phyloP scores from a whole-genome alignment of 92 coral and sea anemone genomes.

The Phenganax subtilis region DNA sequence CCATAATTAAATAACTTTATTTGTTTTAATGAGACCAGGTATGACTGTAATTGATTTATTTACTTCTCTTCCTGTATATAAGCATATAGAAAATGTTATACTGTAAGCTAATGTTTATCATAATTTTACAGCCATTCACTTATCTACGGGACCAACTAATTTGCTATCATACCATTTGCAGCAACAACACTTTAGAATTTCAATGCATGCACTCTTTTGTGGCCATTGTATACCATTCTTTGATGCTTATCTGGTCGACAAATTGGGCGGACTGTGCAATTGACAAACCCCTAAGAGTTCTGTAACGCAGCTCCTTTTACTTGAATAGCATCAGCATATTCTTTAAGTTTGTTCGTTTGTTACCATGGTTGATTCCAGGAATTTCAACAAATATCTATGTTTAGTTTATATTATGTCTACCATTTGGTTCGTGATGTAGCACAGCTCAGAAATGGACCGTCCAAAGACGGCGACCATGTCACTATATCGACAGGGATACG shows the following conservation, averaged over 20 bases:
- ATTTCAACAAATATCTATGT: constrained; percentile 34
- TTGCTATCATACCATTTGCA: background rate
- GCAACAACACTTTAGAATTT: constrained; percentile 16
- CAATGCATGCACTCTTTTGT: background rate
- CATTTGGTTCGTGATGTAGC: constrained; percentile 37
- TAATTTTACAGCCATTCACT: background rate
- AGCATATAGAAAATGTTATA: background rate
- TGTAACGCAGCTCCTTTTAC: constrained; percentile 43
- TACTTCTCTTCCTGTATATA: background rate
- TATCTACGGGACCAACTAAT: background rate
- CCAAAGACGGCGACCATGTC: constrained; percentile 47
- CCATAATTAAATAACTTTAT: background rate
- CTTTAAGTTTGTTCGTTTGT: constrained; percentile 13
- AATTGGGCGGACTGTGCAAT: constrained; percentile 51
- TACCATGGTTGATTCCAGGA: constrained; percentile 41
- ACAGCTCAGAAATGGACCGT: constrained; percentile 40
- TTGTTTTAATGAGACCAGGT: background rate
- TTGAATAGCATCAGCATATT: constrained; percentile 33
- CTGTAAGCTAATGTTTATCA: background rate
- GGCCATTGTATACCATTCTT: constrained; percentile 41
- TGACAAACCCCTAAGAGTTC: constrained; percentile 49
- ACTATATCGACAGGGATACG: constrained; percentile 42
- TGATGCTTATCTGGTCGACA: constrained; percentile 43
- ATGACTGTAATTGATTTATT: background rate
- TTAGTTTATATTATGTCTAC: constrained; percentile 31